These are phyloP conservation scores for Pseudomyrmex sp. DNA, from an alignment of 1,140 invertebrate genomes.

Conservation along the genomic window DNA sequence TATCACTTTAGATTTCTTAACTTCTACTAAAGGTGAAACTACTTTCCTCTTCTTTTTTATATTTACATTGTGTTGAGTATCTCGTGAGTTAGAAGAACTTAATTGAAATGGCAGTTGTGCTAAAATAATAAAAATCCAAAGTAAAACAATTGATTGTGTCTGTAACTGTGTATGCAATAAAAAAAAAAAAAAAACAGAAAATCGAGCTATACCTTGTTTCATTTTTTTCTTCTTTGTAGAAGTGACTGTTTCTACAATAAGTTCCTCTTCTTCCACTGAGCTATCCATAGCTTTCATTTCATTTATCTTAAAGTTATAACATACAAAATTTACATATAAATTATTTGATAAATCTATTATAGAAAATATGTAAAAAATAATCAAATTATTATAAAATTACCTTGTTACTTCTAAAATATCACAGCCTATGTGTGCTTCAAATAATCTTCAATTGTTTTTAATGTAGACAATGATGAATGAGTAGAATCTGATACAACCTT, in stretches of 20 bases:
- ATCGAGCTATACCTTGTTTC: slow-evolving; percentile 77
- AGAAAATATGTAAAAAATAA: neutral
- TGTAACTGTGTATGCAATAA: neutral
- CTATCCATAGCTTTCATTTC: slow-evolving; percentile 71
- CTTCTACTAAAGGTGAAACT: slow-evolving; percentile 68
- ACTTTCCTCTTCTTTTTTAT: slow-evolving; percentile 82
- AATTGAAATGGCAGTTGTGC: slow-evolving; percentile 81
- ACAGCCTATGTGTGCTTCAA: neutral
- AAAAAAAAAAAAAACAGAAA: neutral
- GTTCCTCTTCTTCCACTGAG: slow-evolving; percentile 65
- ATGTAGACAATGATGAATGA: neutral
- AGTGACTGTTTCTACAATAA: slow-evolving; percentile 55
- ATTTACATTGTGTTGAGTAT: slow-evolving; percentile 60
- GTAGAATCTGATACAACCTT: slow-evolving; percentile 41
- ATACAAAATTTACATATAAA: slow-evolving; percentile 1
- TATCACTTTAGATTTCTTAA: slow-evolving; percentile 76
- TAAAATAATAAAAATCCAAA: slow-evolving; percentile 67
- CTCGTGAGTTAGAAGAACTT: slow-evolving; percentile 70
- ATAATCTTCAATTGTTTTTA: slow-evolving; percentile 19
- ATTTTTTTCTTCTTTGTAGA: slow-evolving; percentile 76
- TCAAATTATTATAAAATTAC: slow-evolving; percentile 20
- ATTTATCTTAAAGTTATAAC: slow-evolving; percentile 1
- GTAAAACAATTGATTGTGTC: too few species aligned
- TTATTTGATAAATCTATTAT: slow-evolving; percentile 36
- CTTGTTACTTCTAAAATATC: neutral